Base-by-base conservation (phyloP, 1,140 invertebrate genomes). In the Panonychus citri region DNA sequence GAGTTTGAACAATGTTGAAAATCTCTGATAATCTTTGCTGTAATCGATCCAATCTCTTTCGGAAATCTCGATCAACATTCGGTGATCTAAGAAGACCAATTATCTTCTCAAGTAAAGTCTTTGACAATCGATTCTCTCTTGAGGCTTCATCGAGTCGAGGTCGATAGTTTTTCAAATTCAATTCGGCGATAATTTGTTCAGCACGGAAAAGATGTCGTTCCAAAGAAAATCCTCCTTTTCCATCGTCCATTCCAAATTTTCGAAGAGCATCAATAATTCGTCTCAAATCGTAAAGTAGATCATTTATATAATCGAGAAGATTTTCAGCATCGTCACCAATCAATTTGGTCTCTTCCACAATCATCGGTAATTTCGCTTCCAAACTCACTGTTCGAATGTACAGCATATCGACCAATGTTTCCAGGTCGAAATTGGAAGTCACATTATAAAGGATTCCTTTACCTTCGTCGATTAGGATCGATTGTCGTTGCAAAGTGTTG, bases 281-380 rank as follows among this genome's bases (percentile, higher is more conserved):
- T 26, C 19, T 27, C 43, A 64, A 59, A 10, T 53, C 27, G 26
- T 59, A 43, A 50, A 61, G 58, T 19, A 63, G 54, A 56, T 71
- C 70, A 53, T 75, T 75, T 17, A 81, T 71, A 30, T 71, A 19
- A 19, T 73, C 74, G 4, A 80, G 60, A 40, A 78, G 65, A 50
- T 68, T 66, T 34, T 70, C 72, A 0, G 77, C 76, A 63, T 77
- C 75, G 58, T 75, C 74, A 21, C 79, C 57, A 0, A 74, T 75
- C 57, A 74, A 73, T 43, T 75, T 73, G 3, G 60, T 57, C 42
- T 59, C 49, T 51, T 53, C 49, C 24, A 58, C 56, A 15, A 56
- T 5, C 21, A 40, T 26, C n/a, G 59, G 59, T 5, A 57, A 57
- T 43, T 42, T 53, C 12, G 46, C 48, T 27, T 59, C 51, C 21